Evolutionary conservation across 1,140 invertebrate genomes (phyloP), one percentile per base, ranked within the genome.

Genomic region (Platyscapa corneri): DNA sequence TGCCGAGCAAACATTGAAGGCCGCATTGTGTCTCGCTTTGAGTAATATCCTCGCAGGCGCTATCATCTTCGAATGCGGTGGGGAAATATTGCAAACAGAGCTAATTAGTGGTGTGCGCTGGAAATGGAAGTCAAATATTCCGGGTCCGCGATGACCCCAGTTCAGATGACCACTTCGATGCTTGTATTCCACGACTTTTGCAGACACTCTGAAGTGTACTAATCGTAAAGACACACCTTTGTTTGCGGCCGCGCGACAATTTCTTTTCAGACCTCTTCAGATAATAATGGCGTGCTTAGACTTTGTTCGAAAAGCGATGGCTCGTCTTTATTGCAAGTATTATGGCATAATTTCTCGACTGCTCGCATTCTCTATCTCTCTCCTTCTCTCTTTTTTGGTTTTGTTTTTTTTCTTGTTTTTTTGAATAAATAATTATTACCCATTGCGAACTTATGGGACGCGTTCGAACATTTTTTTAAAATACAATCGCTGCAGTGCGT

Each of bases 111-210:
- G 27, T 67, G 30, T 14, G 14, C 60, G 5, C 16, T 7, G 20
- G 7, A 5, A 79, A 18, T 80, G 37, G 39, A n/a, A n/a, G 0
- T 64, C 1, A 27, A 3, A 30, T 23, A 34, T 76, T 49, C 53
- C 34, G 53, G 75, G n/a, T 27, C 34, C 37, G n/a, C 65, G 42
- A 79, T 83, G 60, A 67, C 56, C 67, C 75, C 70, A 60, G 81
- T 82, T 82, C 82, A 18, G 12, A 10, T 18, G 2, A 16, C 18
- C 18, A 2, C 16, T 46, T 46, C 42, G 65, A 83, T 86, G 76
- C 83, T 86, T 86, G 85, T 67, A 32, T 86, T 86, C 78, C 85
- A 70, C 65, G 34, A 86, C 78, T 86, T 78, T 60, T 49, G 37
- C 60, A 83, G 85, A 86, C 81, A 83, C 27, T 82, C 64, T 49